Evolutionary conservation across 2,888 invertebrate genomes (phyloP), one percentile per base, ranked within the genome.

Genomic region (Cataglyphis altisquamis): DNA sequence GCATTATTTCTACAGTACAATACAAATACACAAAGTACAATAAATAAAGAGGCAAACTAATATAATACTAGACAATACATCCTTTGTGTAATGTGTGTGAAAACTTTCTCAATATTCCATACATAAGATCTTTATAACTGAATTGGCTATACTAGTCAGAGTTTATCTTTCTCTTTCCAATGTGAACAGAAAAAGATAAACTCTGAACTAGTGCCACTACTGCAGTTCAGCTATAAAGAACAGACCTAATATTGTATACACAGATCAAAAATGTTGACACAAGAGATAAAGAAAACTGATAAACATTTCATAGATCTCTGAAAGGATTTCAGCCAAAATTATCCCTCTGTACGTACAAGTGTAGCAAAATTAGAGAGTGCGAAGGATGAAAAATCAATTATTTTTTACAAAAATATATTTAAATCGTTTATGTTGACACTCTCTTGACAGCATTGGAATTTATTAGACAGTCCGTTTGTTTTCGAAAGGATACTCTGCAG

Each of bases 361-460:
- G 1, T 2, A 36, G 10, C 2, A 6, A 60, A 36, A 8, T 62
- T 36, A 8, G 18, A 70, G 9, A 32, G 36, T 18, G 25, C 32
- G 1, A 8, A 8, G 0, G 15, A 18, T 15, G 0, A 62, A 32
- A 62, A 36, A 62, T 18, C 9, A 18, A 80, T 4, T 60, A 2
- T 52, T 52, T 52, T 62, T 62, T 25, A 57, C 15, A 21, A 10
- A 60, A 45, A 10, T 21, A 15, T 12, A 15, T 52, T 4, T 1
- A 21, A 60, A 48, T 18, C 60, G 36, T 72, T 70, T 18, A 18
- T 89, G 84, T 87, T 90, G 91, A 90, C 87, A 88, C 77, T 90
- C 86, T 88, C 88, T 52, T 52, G 86, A 90, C 88, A 85, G 83
- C 80, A 84, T 82, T 41, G 18, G 5, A 63, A 64, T 29, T 63